Conservation (phyloP, 37 sponge, comb jelly and placozoan species). For the Eunapius fragilis region DNA sequence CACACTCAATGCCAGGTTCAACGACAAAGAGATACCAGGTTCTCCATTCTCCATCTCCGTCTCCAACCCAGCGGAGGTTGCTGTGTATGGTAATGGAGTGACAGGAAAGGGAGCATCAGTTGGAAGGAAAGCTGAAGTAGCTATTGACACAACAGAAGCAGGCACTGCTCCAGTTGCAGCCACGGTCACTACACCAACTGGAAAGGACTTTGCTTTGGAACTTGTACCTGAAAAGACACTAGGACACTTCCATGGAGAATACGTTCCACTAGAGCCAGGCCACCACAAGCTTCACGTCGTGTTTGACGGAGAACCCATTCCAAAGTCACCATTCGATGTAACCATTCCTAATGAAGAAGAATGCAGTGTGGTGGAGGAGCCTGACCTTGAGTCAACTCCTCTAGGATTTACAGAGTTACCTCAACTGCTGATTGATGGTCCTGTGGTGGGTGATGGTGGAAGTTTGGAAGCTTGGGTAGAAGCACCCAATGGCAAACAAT, state of each 20-base stretch:
- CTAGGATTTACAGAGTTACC: background rate
- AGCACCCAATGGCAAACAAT: background rate
- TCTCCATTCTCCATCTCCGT: constrained; percentile 80
- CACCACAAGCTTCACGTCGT: constrained; percentile 74
- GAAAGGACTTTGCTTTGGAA: constrained; percentile 34
- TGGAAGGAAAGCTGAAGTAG: constrained; percentile 66
- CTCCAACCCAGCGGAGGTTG: constrained; percentile 76
- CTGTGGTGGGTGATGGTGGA: constrained; percentile 3
- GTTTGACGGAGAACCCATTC: constrained; percentile 84
- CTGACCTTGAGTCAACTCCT: too few species aligned
- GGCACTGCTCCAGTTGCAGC: constrained; percentile 74
- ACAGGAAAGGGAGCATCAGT: constrained; percentile 78
- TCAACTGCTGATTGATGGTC: constrained; percentile 63
- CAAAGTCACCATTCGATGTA: constrained; percentile 83
- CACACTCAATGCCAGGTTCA: constrained; percentile 62
- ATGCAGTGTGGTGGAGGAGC: background rate
- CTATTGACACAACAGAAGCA: constrained; percentile 76
- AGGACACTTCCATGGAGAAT: constrained; percentile 40
- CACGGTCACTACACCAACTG: constrained; percentile 63
- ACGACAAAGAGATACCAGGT: constrained; percentile 70
- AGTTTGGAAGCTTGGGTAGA: constrained; percentile 26
- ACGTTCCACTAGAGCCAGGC: constrained; percentile 86
- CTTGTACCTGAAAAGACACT: background rate
- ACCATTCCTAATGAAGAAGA: constrained; percentile 29
- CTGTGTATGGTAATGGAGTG: constrained; percentile 82